Evolutionary conservation across 2,888 invertebrate genomes (phyloP), one percentile per base, ranked within the genome.

Genomic region (Sphaeridia pumilis): DNA sequence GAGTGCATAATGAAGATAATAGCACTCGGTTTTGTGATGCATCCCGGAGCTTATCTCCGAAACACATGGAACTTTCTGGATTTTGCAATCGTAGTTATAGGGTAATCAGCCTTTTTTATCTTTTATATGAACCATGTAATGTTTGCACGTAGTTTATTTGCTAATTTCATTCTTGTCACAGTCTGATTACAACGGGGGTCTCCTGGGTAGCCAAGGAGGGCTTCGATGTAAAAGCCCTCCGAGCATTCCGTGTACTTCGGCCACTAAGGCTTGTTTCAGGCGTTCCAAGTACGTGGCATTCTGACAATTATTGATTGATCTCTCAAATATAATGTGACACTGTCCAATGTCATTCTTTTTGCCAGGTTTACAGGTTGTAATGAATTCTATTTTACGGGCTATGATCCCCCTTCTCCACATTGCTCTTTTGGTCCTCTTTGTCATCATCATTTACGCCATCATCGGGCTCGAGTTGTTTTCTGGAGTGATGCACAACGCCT

Each of bases 51-150:
- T 57, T 79, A 79, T 67, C 70, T 79, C 46, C 70, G 78, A 56
- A 77, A 75, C 68, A 76, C 75, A 59, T 78, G 78, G 78, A 79
- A 79, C 68, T 71, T 77, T 55, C 71, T 78, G 66, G 78, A 78
- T 72, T 65, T 65, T 41, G 61, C 76, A 60, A 79, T 78, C 64
- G 78, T 78, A 65, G 73, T 78, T 59, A 77, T 79, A 65, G 78
- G 78, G 76, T 77, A 67, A 70, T 31, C 31, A 7, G 31, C 31
- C 14, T 10, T 10, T 14, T 14, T 31, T 7, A 14, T 7, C 7
- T 31, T 7, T 10, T 31, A 31, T 10, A 10, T 7, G 31, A 31
- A 31, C 10, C 31, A 31, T 31, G 31, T 10, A 31, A 31, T 7
- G 14, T 31, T 31, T 31, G 31, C 31, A 31, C 7, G 31, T 31